Base-by-base conservation (phyloP, 2,888 invertebrate genomes). In the Tyria jacobaeae region DNA sequence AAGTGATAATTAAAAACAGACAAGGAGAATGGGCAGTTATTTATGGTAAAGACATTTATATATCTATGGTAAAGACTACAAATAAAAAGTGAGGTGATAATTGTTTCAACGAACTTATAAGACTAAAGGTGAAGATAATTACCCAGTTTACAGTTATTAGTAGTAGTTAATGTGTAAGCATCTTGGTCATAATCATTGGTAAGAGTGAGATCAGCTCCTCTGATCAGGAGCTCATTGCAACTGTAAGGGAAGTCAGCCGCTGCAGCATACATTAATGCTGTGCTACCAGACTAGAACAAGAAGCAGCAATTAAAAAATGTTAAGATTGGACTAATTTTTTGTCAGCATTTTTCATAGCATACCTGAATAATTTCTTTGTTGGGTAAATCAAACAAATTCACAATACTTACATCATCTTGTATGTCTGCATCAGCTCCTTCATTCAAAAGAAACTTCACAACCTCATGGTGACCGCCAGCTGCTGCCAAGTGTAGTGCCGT, bases 261-360 rank as follows among this genome's bases (percentile, higher is more conserved):
- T 6, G 98, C 97, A 55, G 98, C 98, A 91, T 97, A 98, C 96
- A 99, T 98, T 57, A 99, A 90, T 1, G 98, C 97, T 49, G 98
- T 97, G 84, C 98, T 98, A 57, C 98, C 98, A 81, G 97, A 95
- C 97, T 97, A 83, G 51, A 91, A 92, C 61, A 75, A 49, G 37
- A 37, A 39, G 12, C 1, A 35, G 49, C 27, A 55, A 57, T 2
- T 37, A 31, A 10, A 31, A 37, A 25, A 17, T 39, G n/a, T 3
- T 41, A 17, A 41, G 6, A 44, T 21, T 44, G 5, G 21, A 21
- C 12, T 1, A 12, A 0, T 44, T 21, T 4, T 44, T 35, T 35
- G 0, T 35, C 10, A 21, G 5, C 12, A 12, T 9, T 21, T 21
- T 5, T 39, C n/a, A 5, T 5, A 12, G 12, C 3, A 12, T 12